A percentile compares a stretch with the other conserved stretches of the same genome.
These are phyloP conservation scores for Mormoops blainvillei DNA, from an alignment of 2,113 vertebrate species.

Conservation along the genomic window DNA sequence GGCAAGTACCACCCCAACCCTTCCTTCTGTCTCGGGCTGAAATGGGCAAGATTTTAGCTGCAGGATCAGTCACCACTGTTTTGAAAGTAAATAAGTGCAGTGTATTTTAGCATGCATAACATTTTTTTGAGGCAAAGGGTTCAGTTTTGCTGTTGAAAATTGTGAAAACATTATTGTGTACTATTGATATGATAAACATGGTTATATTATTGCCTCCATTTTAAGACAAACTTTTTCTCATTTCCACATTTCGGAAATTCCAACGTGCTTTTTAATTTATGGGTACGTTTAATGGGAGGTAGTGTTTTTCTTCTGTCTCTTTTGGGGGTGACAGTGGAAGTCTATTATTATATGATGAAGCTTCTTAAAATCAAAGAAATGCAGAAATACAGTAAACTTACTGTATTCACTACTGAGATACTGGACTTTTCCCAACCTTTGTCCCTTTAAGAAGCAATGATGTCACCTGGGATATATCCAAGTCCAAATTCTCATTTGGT, in stretches of 20 bases:
- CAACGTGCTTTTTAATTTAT: background rate
- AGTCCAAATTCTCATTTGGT: background rate
- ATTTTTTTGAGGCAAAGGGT: background rate
- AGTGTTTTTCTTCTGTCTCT: background rate
- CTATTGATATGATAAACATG: no score
- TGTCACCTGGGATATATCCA: background rate
- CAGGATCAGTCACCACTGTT: background rate
- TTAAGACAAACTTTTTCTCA: background rate
- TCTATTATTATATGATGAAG: background rate
- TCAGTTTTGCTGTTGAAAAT: background rate
- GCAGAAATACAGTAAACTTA: background rate
- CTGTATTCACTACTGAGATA: background rate
- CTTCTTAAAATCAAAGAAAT: background rate
- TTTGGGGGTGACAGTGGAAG: background rate
- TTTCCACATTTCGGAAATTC: background rate
- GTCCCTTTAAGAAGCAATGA: background rate
- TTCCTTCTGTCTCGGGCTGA: background rate
- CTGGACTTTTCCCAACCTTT: background rate
- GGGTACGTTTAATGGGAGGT: background rate
- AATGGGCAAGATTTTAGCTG: no score
- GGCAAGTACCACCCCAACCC: constrained; percentile 74
- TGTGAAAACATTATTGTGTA: background rate
- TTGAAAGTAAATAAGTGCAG: no score
- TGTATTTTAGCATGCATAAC: accelerated
- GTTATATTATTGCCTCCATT: background rate